A percentile compares a stretch with the other conserved stretches of the same genome.
Conservation (phyloP, 2,113 vertebrate species). For the Gnathochromis pfefferi region DNA sequence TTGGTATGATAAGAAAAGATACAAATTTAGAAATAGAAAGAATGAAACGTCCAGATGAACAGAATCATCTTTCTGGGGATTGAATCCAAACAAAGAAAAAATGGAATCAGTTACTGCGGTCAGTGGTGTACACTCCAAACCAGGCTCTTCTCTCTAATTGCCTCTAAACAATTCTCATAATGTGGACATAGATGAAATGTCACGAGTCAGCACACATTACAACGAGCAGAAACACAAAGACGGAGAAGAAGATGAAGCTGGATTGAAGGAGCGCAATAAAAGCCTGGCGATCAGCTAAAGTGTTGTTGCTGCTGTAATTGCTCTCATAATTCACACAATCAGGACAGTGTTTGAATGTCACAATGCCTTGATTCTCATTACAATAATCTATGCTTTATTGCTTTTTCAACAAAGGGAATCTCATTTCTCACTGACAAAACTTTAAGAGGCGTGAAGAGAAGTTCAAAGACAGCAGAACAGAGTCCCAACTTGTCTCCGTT, state of each 20-base stretch:
- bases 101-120: background rate
- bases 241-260: background rate
- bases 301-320: background rate
- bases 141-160: background rate
- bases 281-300: background rate
- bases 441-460: background rate
- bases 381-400: background rate
- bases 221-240: background rate
- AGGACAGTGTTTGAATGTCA: background rate
- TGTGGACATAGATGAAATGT: background rate
- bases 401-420: background rate
- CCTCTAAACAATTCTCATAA: background rate
- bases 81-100: background rate
- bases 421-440: background rate
- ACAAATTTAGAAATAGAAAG: background rate
- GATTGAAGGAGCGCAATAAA: background rate
- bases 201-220: background rate
- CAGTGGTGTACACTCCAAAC: background rate
- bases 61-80: background rate
- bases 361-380: background rate
- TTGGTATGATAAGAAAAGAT: background rate
- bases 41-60: background rate
- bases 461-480: background rate
- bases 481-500: background rate
- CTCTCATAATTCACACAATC: constrained; percentile 7